A percentile compares a stretch with the other conserved stretches of the same genome.
Evolutionary conservation across 2,888 invertebrate species (phyloP).

Genomic region (Noctua fimbriata): DNA sequence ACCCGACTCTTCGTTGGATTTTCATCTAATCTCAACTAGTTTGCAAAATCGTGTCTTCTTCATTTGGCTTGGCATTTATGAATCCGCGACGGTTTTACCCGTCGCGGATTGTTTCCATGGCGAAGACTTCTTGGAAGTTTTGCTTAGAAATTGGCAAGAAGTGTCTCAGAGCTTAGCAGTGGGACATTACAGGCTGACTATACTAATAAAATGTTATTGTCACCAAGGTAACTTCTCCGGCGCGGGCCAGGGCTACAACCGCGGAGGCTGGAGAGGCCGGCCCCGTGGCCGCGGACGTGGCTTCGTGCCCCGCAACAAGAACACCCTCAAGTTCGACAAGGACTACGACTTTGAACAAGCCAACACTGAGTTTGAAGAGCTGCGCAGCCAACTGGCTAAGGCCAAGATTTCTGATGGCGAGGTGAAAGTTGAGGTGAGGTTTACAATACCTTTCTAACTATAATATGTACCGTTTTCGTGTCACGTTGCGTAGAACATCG

Average conservation of each 20-base stretch:
- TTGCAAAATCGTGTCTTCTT: neutral
- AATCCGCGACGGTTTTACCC: neutral
- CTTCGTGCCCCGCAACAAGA: constrained; percentile 90
- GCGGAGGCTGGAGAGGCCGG: constrained; percentile 88
- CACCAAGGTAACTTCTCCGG: constrained; percentile 49
- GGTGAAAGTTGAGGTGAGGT: constrained; percentile 86
- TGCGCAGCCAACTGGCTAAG: constrained; percentile 96
- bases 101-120: neutral
- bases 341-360: constrained; percentile 99
- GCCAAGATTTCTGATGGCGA: constrained; percentile 93
- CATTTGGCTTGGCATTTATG: neutral
- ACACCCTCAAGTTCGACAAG: constrained; percentile 97
- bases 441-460: neutral
- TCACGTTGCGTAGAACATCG: constrained; percentile 15
- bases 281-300: constrained; percentile 86
- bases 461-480: neutral
- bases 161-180: neutral
- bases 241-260: constrained; percentile 84
- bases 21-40: neutral
- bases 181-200: neutral
- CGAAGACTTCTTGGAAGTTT: neutral
- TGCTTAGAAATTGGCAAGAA: neutral
- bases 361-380: constrained; percentile 98
- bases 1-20: neutral
- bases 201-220: neutral